phyloP scores from a whole-genome alignment of 2,113 vertebrate genomes.

The Daphoenositta chrysoptera region DNA sequence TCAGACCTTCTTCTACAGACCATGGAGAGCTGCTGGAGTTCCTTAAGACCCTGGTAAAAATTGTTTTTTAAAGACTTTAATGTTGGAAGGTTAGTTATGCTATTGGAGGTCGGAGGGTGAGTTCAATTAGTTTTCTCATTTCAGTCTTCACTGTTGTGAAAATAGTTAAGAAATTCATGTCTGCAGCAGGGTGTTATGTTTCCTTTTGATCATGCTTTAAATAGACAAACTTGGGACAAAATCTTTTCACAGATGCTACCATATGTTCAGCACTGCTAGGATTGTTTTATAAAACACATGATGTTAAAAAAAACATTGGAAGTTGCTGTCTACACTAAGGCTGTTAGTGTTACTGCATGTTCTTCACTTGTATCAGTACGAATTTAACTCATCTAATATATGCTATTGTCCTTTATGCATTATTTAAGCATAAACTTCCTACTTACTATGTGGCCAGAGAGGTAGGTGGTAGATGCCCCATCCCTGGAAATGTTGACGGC shows the following conservation, averaged over 20 bases:
- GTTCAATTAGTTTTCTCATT: neutral
- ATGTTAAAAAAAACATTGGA: neutral
- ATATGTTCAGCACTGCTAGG: neutral
- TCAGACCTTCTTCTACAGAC: slow-evolving; percentile 69
- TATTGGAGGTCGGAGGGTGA: neutral
- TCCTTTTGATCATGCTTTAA: neutral
- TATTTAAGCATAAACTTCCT: neutral
- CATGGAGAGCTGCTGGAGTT: slow-evolving; percentile 83
- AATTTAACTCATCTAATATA: neutral
- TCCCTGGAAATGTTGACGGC: neutral
- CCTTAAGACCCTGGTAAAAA: slow-evolving; percentile 87
- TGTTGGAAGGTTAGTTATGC: neutral
- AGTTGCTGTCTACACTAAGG: neutral
- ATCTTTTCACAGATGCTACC: neutral
- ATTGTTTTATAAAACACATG: neutral
- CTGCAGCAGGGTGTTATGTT: neutral
- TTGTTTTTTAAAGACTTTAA: neutral
- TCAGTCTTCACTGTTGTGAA: neutral
- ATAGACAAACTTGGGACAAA: neutral
- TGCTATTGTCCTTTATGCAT: neutral
- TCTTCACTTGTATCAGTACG: neutral
- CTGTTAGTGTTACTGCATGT: neutral
- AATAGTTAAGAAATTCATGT: neutral
- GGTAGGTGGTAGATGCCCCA: neutral
- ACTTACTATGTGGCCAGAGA: neutral